Percentiles rank a stretch among this genome's conserved stretches.
Conservation (phyloP, 1,140 invertebrate species). For the Anastrepha ludens region DNA sequence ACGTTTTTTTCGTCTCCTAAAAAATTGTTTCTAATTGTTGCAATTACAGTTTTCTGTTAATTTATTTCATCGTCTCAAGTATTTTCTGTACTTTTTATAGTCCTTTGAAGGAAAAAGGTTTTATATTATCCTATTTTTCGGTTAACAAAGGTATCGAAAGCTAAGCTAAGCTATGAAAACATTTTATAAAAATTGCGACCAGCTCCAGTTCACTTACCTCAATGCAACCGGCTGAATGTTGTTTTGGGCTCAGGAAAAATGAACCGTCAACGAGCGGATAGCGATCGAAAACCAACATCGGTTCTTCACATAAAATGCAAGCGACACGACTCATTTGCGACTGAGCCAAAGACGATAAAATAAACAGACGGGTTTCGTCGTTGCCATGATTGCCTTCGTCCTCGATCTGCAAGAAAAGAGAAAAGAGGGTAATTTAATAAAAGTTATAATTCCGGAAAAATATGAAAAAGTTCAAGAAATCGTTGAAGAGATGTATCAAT, state of each 20-base stretch:
- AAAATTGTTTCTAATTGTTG: no score
- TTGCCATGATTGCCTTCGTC: slow-evolving; percentile 98
- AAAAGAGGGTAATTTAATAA: slow-evolving; percentile 37
- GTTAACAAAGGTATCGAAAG: no score
- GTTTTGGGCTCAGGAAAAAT: slow-evolving; percentile 95
- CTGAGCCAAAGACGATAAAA: slow-evolving; percentile 90
- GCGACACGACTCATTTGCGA: slow-evolving; percentile 87
- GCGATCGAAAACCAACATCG: slow-evolving; percentile 94
- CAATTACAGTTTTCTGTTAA: no score
- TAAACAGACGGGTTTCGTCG: slow-evolving; percentile 95
- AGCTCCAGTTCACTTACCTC: slow-evolving; percentile 79
- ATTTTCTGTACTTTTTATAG: no score
- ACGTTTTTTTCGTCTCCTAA: no score
- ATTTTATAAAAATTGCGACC: no score
- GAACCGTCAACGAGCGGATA: slow-evolving; percentile 98
- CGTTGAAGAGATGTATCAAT: no score
- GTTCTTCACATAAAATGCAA: slow-evolving; percentile 91
- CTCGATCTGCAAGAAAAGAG: slow-evolving; percentile 85
- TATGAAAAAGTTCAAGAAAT: no score
- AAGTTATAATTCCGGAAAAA: neutral
- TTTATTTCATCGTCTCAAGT: no score
- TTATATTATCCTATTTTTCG: no score
- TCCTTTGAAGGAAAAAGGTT: no score
- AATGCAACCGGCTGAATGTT: slow-evolving; percentile 88
- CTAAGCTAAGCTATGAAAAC: no score